Evolutionary conservation across 23 tunicate species (phyloP).

Genomic region (Botrylloides violaceus): DNA sequence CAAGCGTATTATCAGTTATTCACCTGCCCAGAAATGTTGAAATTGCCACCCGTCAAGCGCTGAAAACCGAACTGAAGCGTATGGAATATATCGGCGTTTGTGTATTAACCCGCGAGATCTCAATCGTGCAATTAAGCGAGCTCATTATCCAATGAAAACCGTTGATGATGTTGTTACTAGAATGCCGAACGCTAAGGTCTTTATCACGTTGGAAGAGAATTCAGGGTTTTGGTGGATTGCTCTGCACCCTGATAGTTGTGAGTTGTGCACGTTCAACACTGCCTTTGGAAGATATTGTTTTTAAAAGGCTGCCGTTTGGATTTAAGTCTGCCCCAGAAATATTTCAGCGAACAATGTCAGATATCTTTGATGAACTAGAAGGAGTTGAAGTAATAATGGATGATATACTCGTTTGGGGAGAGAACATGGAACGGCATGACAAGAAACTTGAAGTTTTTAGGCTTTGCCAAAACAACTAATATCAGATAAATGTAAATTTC

Average conservation of each 20-base stretch:
- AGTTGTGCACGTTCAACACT: background rate
- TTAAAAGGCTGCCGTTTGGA: slow-evolving; percentile 36
- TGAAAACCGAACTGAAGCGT: too few species aligned
- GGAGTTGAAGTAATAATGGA: slow-evolving; percentile 21
- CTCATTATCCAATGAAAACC: background rate
- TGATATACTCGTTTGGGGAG: slow-evolving; percentile 21
- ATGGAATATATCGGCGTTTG: too few species aligned
- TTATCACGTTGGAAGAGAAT: background rate
- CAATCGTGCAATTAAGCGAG: background rate
- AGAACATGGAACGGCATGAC: slow-evolving; percentile 9
- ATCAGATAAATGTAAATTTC: slow-evolving; percentile 1
- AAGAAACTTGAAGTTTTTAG: slow-evolving; percentile 6
- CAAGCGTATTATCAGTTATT: too few species aligned
- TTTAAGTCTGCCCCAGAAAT: slow-evolving; percentile 31
- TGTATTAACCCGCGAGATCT: too few species aligned
- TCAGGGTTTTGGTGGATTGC: background rate
- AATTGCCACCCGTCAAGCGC: too few species aligned
- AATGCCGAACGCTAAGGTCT: slow-evolving; percentile 2
- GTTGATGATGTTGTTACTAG: background rate
- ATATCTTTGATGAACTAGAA: slow-evolving; percentile 8
- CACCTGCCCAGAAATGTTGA: too few species aligned
- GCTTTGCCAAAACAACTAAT: too few species aligned
- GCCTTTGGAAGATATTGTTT: slow-evolving; percentile 23
- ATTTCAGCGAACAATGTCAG: too few species aligned
- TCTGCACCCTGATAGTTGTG: background rate